Evolutionary conservation across 2,113 vertebrate genomes (phyloP), one percentile per base, ranked within the genome.

Genomic region (Poicephalus gulielmi): DNA sequence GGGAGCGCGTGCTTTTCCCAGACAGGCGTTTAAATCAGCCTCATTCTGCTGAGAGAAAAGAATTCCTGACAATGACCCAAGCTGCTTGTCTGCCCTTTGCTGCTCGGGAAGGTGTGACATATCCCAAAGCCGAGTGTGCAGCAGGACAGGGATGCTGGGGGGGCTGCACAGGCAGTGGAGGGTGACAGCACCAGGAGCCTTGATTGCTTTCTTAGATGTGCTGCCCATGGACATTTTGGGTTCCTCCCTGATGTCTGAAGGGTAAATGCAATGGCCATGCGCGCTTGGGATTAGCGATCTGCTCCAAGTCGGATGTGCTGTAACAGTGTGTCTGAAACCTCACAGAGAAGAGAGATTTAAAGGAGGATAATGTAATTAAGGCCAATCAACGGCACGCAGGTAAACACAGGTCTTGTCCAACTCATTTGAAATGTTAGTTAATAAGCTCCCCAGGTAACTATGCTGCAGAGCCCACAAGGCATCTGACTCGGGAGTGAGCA

Each of bases 371-470:
- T 86, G 88, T 96, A 93, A 96, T 96, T 93, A 97, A 88, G 0
- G 66, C 92, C 90, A 86, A 82, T 94, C 95, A 94, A 71, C 57
- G 76, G 47, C 73, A 74, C 1, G 9, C 86, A 95, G 86, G 90
- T 95, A 95, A 95, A 94, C 80, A 94, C 44, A 5, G 39, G 83
- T 78, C 77, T 94, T 66, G 81, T 94, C 76, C 69, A 64, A 68
- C 55, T 62, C 92, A 88, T 71, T 71, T 11, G 13, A 22, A 50
- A 78, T 67, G 88, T 76, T 71, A n/a, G 59, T 94, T 91, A 93
- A 95, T 86, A 93, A 91, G 86, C 31, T 96, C 93, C 84, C 78
- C 64, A 91, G 94, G 78, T 85, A 94, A 67, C 47, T 33, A 25
- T 0, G 0, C 77, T 68, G 77, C 43, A 73, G 52, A 87, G 43